Evolutionary conservation across 2,888 invertebrate species (phyloP).

Genomic region (Heliconius ismenius): DNA sequence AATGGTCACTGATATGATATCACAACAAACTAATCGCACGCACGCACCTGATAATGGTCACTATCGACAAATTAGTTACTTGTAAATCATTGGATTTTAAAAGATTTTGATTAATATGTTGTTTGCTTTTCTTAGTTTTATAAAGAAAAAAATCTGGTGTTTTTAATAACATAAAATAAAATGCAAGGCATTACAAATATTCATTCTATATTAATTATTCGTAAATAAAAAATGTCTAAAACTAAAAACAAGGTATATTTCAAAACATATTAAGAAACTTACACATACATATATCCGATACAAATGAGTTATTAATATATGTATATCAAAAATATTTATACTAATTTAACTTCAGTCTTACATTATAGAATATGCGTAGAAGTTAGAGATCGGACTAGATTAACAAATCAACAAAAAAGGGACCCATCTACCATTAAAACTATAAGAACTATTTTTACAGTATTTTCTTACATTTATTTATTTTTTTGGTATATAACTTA

Average conservation of each 20-base stretch:
- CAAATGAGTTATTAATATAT: too few relatives aligned
- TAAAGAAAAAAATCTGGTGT: background rate
- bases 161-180: background rate
- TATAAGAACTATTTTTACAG: conserved; percentile 1
- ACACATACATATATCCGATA: background rate
- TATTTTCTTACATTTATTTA: background rate
- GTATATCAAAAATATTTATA: too few relatives aligned
- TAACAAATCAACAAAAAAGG: conserved; percentile 20
- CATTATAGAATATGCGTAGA: background rate
- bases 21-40: conserved; percentile 40
- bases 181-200: background rate
- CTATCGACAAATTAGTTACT: conserved; percentile 27
- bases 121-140: background rate
- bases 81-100: conserved; percentile 15
- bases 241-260: background rate
- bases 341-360: conserved; percentile 10
- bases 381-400: conserved; percentile 37
- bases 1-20: conserved; percentile 46
- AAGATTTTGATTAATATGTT: background rate
- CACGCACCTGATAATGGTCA: conserved; percentile 32
- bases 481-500: conserved; percentile 7
- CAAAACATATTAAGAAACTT: background rate
- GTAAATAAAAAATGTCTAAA: background rate
- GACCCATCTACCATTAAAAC: conserved; percentile 29
- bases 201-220: background rate